A percentile compares a stretch with the other conserved stretches of the same genome.
Conservation (phyloP, 2,797 vertebrate species). For the Mormyrus proboscirostris region DNA sequence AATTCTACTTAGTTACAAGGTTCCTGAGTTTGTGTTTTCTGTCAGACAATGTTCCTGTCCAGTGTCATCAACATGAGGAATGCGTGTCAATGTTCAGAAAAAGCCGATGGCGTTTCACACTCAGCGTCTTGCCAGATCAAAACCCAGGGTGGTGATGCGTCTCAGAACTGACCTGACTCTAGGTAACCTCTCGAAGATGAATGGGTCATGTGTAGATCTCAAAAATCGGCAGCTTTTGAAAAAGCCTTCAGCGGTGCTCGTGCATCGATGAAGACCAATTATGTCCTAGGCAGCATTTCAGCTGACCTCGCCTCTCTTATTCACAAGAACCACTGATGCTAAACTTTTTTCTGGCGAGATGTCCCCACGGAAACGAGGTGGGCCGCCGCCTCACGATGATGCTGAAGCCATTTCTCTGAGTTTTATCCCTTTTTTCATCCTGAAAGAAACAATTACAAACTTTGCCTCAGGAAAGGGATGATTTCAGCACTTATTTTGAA, state of each 20-base stretch:
- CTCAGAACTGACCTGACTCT: background rate
- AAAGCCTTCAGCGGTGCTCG: background rate
- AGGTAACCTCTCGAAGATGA: background rate
- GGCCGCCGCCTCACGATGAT: background rate
- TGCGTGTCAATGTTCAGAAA: background rate
- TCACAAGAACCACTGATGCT: background rate
- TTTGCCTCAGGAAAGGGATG: slow-evolving; percentile 54
- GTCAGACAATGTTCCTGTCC: background rate
- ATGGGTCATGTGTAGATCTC: background rate
- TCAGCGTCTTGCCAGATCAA: background rate
- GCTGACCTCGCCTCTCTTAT: background rate
- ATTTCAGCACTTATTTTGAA: slow-evolving; percentile 82
- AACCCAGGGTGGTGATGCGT: background rate
- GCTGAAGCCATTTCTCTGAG: background rate
- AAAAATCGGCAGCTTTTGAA: background rate
- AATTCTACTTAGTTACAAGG: background rate
- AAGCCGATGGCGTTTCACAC: background rate
- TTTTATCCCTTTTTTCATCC: background rate
- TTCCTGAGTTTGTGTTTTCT: background rate
- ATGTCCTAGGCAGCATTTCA: background rate
- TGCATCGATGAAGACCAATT: background rate
- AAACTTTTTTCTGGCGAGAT: background rate
- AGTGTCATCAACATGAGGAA: background rate
- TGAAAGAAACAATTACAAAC: slow-evolving; percentile 8
- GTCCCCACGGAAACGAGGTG: background rate